Base-by-base conservation (phyloP, 2,888 invertebrate genomes). In the Drosophila lutescens region DNA sequence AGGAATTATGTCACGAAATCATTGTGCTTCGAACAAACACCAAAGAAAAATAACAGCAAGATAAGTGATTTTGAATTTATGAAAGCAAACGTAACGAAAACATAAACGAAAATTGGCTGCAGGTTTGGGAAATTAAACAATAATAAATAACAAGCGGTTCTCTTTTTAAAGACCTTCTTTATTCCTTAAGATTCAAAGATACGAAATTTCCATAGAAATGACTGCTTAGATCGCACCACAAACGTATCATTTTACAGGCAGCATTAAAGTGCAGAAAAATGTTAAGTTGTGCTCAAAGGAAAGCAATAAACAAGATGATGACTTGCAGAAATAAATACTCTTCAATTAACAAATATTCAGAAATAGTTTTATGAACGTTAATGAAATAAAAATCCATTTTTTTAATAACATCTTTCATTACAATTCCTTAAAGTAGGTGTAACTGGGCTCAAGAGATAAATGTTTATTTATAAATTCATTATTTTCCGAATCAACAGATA, bases 1-100 rank as follows among this genome's bases (percentile, higher is more conserved):
- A 7, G 15, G 66, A 66, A 66, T 66, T 66, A 40, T 66, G 66
- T 47, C 66, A 65, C 66, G 66, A 15, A 30, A 66, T 65, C 40
- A 32, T 47, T 51, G 30, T 43, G 62, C 44, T 13, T 17, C 2
- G 13, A 9, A 34, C 6, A 53, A 47, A 38, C 23, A 26, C 26
- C 10, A 32, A 47, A 40, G 17, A n/a, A 54, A 47, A 54, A 47
- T 13, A 47, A 9, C 32, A 26, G 34, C 46, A 26, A 47, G 40
- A 54, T 47, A 65, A 47, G 38, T 55, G 40, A 63, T 36, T 49
- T 60, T 9, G 6, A 60, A 60, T 50, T 50, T 43, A 43, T 36
- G 49, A 2, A 23, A 30, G 58, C 30, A 44, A 44, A 17, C 10
- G 6, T 30, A n/a, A 30, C 17, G n/a, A 15, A 57, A 61, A 26